Evolutionary conservation across 2,113 vertebrate species (phyloP), one percentile per base, ranked within the genome.

Genomic region (Epinephelus lanceolatus): DNA sequence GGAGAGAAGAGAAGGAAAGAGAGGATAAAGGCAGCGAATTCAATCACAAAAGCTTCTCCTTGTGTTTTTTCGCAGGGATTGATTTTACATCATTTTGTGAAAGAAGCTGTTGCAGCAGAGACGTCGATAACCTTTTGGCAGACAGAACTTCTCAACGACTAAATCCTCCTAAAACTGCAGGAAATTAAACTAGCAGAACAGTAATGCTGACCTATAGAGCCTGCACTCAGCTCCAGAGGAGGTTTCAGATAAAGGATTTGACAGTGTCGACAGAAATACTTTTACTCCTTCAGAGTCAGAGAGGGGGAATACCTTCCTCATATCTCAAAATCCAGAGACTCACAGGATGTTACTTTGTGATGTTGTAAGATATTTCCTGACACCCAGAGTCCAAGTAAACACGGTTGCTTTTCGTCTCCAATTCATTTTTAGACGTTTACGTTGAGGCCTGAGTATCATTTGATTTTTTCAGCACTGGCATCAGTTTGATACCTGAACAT

Each of bases 161-260:
- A 45, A 83, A 70, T 78, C 73, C 72, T 59, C 40, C 23, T 47
- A 53, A 71, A 82, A 51, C 70, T 10, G 40, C 79, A 89, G 82
- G 82, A 89, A 89, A 87, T 89, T 23, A 81, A 76, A 74, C 17
- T 7, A 18, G 66, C 30, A 8, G 61, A 71, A 40, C 45, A 4
- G 56, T 52, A 65, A 73, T 17, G 47, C 57, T 14, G 70, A 33
- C n/a, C 25, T 86, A 59, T 79, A 42, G 45, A 52, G 42, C 47
- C 27, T 1, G 21, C 25, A 1, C 52, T 52, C 14, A 4, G 33
- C 83, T 73, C 15, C 25, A n/a, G 1, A 57, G 18, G 55, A 53
- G 51, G n/a, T 8, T 69, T 81, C 49, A 67, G 1, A 3, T 30
- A 1, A 60, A 42, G 52, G 65, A 49, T 80, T 74, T 77, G 62